Percentiles rank a stretch among this genome's conserved stretches.
Conservation (phyloP, 2,113 vertebrate genomes). For the Circaetus gallicus region DNA sequence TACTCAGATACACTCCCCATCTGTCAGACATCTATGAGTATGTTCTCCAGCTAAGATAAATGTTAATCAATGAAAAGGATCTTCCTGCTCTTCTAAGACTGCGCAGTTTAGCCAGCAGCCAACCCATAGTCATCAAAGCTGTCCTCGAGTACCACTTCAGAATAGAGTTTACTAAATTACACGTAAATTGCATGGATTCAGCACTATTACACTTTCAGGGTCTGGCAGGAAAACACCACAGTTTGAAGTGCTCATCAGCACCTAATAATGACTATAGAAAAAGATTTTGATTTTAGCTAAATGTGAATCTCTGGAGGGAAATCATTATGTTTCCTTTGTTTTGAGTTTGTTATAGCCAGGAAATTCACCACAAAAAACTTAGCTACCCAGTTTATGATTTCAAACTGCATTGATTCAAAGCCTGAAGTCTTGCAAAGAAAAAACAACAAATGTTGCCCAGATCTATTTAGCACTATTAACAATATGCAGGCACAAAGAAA, state of each 20-base stretch:
- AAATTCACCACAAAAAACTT: background rate
- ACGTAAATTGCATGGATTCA: slow-evolving; percentile 60
- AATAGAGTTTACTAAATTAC: slow-evolving; percentile 57
- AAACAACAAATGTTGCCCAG: slow-evolving; percentile 14
- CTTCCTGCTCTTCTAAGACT: slow-evolving; percentile 45
- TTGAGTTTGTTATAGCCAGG: background rate
- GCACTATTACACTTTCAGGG: slow-evolving; percentile 48
- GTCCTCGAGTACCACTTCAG: slow-evolving; percentile 64
- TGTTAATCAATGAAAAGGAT: slow-evolving; percentile 52
- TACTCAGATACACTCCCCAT: background rate
- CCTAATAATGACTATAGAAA: slow-evolving; percentile 35
- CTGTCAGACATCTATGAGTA: slow-evolving; percentile 28
- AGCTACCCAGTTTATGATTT: background rate
- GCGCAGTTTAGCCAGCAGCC: slow-evolving; percentile 49
- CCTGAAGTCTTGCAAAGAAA: slow-evolving; percentile 23
- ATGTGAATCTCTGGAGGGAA: background rate
- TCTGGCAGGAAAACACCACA: slow-evolving; percentile 52
- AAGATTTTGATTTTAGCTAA: slow-evolving; percentile 54
- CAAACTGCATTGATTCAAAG: background rate
- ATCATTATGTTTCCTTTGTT: slow-evolving; percentile 39
- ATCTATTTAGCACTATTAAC: background rate
- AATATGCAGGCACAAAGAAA: background rate
- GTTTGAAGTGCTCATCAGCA: slow-evolving; percentile 53
- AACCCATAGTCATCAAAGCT: slow-evolving; percentile 55
- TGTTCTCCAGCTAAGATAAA: slow-evolving; percentile 42